Conservation (phyloP, 2,797 vertebrate species). For the Parauchenoglanis punctatus region DNA sequence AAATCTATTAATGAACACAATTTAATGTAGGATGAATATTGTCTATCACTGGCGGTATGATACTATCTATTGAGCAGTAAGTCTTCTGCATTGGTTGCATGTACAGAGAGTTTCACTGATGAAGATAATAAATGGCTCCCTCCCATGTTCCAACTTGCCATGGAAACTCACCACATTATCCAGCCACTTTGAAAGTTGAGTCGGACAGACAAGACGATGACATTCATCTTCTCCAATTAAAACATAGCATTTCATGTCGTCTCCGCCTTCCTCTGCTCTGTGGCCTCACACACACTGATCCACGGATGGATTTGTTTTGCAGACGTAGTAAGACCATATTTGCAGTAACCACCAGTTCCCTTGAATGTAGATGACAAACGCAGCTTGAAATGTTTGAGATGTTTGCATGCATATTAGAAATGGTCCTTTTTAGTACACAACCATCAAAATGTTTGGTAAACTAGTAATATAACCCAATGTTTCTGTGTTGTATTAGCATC, state of each 20-base stretch:
- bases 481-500: conserved; percentile 57
- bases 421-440: conserved; percentile 54
- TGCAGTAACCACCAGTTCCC: conserved; percentile 76
- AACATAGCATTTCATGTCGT: conserved; percentile 76
- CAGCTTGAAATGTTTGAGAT: conserved; percentile 62
- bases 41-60: not conserved
- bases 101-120: conserved; percentile 69
- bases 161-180: conserved; percentile 80
- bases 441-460: conserved; percentile 49
- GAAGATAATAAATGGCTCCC: conserved; percentile 75
- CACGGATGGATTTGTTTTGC: conserved; percentile 60
- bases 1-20: not conserved
- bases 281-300: conserved; percentile 62
- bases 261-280: conserved; percentile 30
- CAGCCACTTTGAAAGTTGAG: conserved; percentile 69
- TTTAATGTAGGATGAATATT: not conserved
- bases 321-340: conserved; percentile 59
- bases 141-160: conserved; percentile 75
- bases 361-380: conserved; percentile 75
- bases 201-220: conserved; percentile 76
- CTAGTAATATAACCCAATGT: conserved; percentile 49
- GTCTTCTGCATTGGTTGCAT: conserved; percentile 58
- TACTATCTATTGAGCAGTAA: not conserved
- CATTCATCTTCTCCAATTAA: conserved; percentile 77
- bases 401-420: conserved; percentile 69